Evolutionary conservation across 2,888 invertebrate species (phyloP).

Genomic region (Diarsia rubi): DNA sequence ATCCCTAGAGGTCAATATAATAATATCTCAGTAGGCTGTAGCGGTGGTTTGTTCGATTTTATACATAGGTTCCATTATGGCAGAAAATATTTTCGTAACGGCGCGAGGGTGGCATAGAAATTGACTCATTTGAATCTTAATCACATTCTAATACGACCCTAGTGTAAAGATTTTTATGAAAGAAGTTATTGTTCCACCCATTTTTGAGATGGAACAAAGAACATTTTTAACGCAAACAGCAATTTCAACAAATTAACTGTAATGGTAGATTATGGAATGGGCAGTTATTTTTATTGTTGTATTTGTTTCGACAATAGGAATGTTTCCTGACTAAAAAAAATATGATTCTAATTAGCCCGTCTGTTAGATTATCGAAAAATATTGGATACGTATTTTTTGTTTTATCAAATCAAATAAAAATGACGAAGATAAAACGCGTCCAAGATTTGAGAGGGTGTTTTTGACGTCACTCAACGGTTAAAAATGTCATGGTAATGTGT

Average conservation of each 20-base stretch:
- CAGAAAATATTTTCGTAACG: neutral
- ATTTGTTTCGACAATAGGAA: too few species aligned
- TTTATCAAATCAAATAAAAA: too few species aligned
- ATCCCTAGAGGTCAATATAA: slow-evolving; percentile 17
- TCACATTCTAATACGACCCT: neutral
- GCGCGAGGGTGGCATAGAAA: slow-evolving; percentile 29
- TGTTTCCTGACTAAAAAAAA: too few species aligned
- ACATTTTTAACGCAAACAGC: neutral
- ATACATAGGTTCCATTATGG: neutral
- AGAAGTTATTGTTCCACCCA: neutral
- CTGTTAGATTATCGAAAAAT: too few species aligned
- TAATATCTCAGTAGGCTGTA: neutral
- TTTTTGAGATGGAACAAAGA: neutral
- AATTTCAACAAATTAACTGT: neutral
- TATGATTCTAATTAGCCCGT: too few species aligned
- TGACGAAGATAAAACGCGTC: too few species aligned
- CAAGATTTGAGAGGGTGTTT: too few species aligned
- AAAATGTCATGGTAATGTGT: too few species aligned
- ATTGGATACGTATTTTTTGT: too few species aligned
- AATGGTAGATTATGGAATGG: neutral
- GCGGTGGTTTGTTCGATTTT: neutral
- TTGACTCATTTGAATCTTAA: slow-evolving; percentile 42
- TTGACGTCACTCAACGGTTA: too few species aligned
- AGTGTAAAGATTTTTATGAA: slow-evolving; percentile 1
- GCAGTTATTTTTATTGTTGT: too few species aligned